A percentile compares a stretch with the other conserved stretches of the same genome.
phyloP scores from a whole-genome alignment of 92 coral and sea anemone genomes.

The Palythoa heliodiscus region DNA sequence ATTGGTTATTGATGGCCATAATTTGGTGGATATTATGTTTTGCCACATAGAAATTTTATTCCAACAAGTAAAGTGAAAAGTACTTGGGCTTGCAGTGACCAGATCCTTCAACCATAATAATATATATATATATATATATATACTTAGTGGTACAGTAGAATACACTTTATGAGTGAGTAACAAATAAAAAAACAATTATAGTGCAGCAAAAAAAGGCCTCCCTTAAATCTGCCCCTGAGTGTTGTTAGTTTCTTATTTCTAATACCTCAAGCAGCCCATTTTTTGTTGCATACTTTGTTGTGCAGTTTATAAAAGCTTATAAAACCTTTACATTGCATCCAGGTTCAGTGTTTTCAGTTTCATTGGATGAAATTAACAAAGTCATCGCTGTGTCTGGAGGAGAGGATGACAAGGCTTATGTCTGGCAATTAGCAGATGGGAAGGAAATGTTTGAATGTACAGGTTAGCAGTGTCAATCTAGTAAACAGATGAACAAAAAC shows the following conservation, averaged over 20 bases:
- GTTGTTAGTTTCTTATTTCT: neutral
- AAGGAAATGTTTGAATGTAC: conserved; percentile 68
- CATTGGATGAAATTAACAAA: conserved; percentile 69
- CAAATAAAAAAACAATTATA: too few species aligned
- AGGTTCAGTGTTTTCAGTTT: conserved; percentile 93
- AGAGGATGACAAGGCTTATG: conserved; percentile 95
- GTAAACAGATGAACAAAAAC: neutral
- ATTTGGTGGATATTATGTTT: too few species aligned
- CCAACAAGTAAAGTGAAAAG: too few species aligned
- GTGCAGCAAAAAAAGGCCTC: too few species aligned
- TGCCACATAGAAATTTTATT: too few species aligned
- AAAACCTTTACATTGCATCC: neutral
- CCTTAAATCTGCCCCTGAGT: too few species aligned
- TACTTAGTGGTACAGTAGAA: too few species aligned
- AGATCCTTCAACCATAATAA: too few species aligned
- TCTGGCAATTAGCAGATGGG: conserved; percentile 90
- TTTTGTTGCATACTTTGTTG: neutral
- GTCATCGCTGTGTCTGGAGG: conserved; percentile 86
- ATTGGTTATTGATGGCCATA: too few species aligned
- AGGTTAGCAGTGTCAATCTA: conserved; percentile 49
- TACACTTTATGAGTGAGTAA: too few species aligned
- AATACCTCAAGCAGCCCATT: neutral
- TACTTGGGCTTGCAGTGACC: too few species aligned
- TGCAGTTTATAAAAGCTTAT: neutral
- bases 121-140: too few species aligned